phyloP scores from a whole-genome alignment of 2,797 vertebrate species.

The Stomatorhinus walkeri region DNA sequence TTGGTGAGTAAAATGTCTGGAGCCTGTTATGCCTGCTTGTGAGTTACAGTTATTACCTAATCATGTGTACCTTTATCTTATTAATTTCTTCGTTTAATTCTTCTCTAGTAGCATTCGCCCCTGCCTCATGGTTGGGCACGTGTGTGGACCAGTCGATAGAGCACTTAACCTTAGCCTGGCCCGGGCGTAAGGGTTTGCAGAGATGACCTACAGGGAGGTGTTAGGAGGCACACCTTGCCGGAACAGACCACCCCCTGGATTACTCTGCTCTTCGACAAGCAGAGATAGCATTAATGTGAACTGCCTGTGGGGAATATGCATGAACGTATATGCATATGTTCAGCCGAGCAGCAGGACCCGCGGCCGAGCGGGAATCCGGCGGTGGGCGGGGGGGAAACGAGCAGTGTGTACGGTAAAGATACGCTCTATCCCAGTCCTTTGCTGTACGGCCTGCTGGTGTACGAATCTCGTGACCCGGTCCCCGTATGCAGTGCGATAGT shows the following conservation, averaged over 20 bases:
- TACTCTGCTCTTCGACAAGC: constrained; percentile 16
- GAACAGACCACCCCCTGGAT: constrained; percentile 12
- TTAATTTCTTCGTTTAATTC: neutral
- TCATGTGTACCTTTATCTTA: neutral
- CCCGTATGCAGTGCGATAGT: neutral
- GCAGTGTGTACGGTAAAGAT: constrained; percentile 11
- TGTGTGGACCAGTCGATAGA: constrained; percentile 2
- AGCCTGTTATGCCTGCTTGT: neutral
- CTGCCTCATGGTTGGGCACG: neutral
- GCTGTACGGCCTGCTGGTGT: neutral
- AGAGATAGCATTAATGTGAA: constrained; percentile 12
- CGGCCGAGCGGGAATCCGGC: neutral
- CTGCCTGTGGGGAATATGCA: constrained; percentile 12
- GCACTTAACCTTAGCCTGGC: constrained; percentile 13
- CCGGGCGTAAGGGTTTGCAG: neutral
- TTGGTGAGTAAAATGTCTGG: neutral
- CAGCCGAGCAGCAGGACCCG: neutral
- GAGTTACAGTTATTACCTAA: neutral
- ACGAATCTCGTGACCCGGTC: neutral
- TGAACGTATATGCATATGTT: constrained; percentile 17
- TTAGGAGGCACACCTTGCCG: constrained; percentile 6
- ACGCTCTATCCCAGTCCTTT: neutral
- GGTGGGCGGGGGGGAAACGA: constrained; percentile 20
- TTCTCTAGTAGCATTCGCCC: neutral
- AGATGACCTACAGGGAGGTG: constrained; percentile 2